phyloP scores from a whole-genome alignment of 2,113 vertebrate genomes.

The Pycnonotus jocosus region DNA sequence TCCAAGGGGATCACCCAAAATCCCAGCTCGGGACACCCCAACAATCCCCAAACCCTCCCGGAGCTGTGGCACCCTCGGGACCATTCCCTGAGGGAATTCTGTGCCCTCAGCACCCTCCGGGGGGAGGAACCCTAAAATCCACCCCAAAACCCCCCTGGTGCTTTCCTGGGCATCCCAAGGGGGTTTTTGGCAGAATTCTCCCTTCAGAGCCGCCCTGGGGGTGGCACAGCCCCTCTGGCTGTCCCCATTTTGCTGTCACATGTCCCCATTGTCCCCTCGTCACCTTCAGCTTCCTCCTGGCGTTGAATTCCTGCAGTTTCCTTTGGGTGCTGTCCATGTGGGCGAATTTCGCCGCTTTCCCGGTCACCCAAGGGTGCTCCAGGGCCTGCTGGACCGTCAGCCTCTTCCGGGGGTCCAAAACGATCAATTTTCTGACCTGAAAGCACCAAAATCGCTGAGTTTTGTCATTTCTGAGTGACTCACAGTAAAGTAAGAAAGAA shows the following conservation, averaged over 20 bases:
- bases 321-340: conserved; percentile 90
- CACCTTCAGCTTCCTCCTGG: conserved; percentile 86
- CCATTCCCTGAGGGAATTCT: neutral
- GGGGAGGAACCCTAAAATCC: neutral
- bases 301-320: conserved; percentile 88
- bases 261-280: accelerated
- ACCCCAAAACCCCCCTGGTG: neutral
- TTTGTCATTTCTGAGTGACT: accelerated
- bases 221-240: too few species aligned
- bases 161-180: accelerated
- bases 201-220: accelerated
- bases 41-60: neutral
- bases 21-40: neutral
- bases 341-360: conserved; percentile 82
- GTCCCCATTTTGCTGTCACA: neutral
- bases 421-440: conserved; percentile 84
- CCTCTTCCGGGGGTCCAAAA: conserved; percentile 80
- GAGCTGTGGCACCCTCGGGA: neutral
- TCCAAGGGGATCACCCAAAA: accelerated
- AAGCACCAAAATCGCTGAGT: accelerated
- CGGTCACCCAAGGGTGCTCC: conserved; percentile 86
- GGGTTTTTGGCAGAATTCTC: neutral
- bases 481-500: accelerated
- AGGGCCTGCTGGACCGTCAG: conserved; percentile 79
- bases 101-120: neutral